Base-by-base conservation (phyloP, 2,113 vertebrate species). In the Zingel zingel region DNA sequence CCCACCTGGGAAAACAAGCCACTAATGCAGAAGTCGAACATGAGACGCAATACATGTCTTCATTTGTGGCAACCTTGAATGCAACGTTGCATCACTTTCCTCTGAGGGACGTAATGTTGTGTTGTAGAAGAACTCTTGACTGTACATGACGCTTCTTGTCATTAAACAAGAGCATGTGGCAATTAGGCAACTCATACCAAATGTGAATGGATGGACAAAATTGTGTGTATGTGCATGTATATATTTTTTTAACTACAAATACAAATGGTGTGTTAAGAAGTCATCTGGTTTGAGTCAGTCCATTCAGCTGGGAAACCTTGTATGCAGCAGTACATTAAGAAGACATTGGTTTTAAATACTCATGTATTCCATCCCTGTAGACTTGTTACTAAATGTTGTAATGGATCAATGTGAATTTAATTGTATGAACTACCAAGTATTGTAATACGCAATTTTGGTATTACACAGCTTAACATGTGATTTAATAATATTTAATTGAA, bases 71-170 rank as follows among this genome's bases (percentile, higher is more conserved):
- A 93, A 94, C 69, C 74, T 30, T 79, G 77, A 81, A 64, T 27
- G 69, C 74, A 83, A 57, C 39, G 47, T 94, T 94, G 91, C 91
- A 92, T 94, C 90, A 91, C 59, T 66, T 69, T 73, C 72, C 86
- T 85, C 88, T 64, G 53, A 70, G 85, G 90, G 70, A 74, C 74
- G 63, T 74, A 9, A 16, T 57, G 84, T 74, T 66, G 77, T 79
- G 75, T 19, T 19, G 47, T 5, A 67, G 47, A 10, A 48, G 50
- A 82, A 62, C 71, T 54, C 73, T 39, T 13, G 47, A 50, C 51
- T 27, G 45, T 4, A 57, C 57, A 16, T 14, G 16, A 56, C 39
- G 77, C 57, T 18, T 77, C 57, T 21, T 63, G 53, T 66, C 47
- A 77, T 77, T 77, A 79, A 69, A 63, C 13, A 27, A 58, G 53